Evolutionary conservation across 2,797 vertebrate species (phyloP).

Genomic region (Geotrypetes seraphini): DNA sequence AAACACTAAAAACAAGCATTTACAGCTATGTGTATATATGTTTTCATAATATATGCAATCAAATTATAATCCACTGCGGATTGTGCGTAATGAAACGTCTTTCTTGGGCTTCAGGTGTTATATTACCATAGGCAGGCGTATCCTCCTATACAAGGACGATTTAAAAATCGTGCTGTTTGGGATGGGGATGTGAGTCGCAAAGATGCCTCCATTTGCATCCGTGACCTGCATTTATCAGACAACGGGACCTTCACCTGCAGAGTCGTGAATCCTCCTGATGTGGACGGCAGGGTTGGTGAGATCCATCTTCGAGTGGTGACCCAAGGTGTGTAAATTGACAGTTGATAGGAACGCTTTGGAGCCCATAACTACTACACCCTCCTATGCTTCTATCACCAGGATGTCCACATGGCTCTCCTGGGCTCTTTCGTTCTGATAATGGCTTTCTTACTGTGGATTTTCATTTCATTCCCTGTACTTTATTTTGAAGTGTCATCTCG

Average conservation of each 20-base stretch:
- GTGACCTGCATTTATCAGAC: constrained; percentile 68
- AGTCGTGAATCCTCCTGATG: constrained; percentile 80
- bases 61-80: too few species aligned
- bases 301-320: constrained; percentile 69
- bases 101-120: constrained; percentile 58
- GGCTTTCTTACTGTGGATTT: too few species aligned
- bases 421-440: too few species aligned
- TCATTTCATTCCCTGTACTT: too few species aligned
- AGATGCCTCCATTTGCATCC: constrained; percentile 73
- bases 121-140: constrained; percentile 64
- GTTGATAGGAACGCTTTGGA: accelerated
- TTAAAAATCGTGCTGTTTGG: constrained; percentile 66
- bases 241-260: constrained; percentile 86
- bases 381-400: too few species aligned
- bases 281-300: constrained; percentile 66
- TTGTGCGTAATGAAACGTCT: too few species aligned
- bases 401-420: too few species aligned
- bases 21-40: too few species aligned
- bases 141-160: constrained; percentile 49
- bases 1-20: too few species aligned
- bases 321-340: constrained; percentile 35
- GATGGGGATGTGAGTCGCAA: constrained; percentile 65
- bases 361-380: too few species aligned
- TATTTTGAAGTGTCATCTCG: accelerated
- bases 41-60: too few species aligned